These are phyloP conservation scores for Engystomops pustulosus DNA, from an alignment of 2,113 vertebrate species.

Conservation along the genomic window DNA sequence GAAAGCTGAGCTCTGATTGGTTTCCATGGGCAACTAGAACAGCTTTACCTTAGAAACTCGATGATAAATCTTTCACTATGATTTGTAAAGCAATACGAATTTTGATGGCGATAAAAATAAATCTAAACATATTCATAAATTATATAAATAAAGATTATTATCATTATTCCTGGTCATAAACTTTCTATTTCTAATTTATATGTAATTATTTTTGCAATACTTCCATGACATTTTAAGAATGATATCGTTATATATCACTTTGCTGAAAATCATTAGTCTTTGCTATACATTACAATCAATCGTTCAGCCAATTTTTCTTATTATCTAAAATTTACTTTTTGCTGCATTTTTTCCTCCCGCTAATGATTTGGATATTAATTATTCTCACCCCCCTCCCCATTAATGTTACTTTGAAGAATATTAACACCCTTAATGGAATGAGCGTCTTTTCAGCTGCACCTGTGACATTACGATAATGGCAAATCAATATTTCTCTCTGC, in stretches of 20 bases:
- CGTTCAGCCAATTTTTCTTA: background rate
- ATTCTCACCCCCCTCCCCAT: slow-evolving; percentile 4
- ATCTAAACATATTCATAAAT: too few species aligned
- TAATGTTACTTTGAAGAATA: slow-evolving; percentile 35
- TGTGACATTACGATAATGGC: slow-evolving; percentile 55
- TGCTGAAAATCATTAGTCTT: background rate
- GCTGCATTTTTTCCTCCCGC: background rate
- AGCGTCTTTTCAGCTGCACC: slow-evolving; percentile 37
- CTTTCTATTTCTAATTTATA: too few species aligned
- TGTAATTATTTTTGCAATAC: too few species aligned
- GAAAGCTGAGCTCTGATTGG: too few species aligned
- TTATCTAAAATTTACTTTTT: background rate
- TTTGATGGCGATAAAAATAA: too few species aligned
- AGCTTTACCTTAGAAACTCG: too few species aligned
- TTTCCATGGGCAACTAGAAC: too few species aligned
- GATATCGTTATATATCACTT: background rate
- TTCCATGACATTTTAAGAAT: background rate
- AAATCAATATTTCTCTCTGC: slow-evolving; percentile 54
- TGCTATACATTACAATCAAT: background rate
- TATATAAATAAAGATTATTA: too few species aligned
- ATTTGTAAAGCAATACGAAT: too few species aligned
- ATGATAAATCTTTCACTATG: too few species aligned
- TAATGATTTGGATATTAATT: slow-evolving; percentile 36
- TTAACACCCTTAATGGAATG: slow-evolving; percentile 2
- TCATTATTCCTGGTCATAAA: too few species aligned